Base-by-base conservation (phyloP, 2,797 vertebrate genomes). In the Catostomus latipinnis region DNA sequence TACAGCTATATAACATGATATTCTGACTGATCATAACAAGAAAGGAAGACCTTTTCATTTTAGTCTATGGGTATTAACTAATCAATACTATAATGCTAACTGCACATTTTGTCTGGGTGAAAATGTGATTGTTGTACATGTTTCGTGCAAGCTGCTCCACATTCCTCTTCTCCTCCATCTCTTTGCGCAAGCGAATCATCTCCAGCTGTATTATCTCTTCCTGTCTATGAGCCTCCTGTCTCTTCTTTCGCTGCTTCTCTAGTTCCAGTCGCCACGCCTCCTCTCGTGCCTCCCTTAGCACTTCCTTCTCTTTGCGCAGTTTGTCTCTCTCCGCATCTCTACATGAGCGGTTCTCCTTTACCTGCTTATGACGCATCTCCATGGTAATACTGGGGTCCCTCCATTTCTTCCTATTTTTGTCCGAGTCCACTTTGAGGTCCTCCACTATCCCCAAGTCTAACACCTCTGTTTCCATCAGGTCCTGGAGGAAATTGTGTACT, bases 351-450 rank as follows among this genome's bases (percentile, higher is more conserved):
- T 96, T 97, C 93, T 97, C 96, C 84, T 94, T 96, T 68, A 98
- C 96, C 96, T 96, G 96, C 84, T 94, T 91, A 88, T 98, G 97
- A 76, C 96, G 94, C 68, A 96, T 91, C 86, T 98, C 96, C 96
- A 98, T 98, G 83, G 92, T 94, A 88, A 98, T 63, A 11, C 84
- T 84, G 1, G 96, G 95, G 90, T 97, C 91, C 86, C 81, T 89
- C 75, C 86, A 87, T 91, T 80, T 88, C 45, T 72, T 84, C 58
- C 68, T 80, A 71, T 88, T 92, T 81, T 90, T 89, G 60, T 91
- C 87, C 34, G 88, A 85, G 85, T 96, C 93, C 80, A 93, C 86
- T 22, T 83, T 86, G 82, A 96, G 93, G 66, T 89, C 87, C 88
- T 96, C 87, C 50, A 88, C 74, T 84, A 90, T 89, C 66, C 89